A percentile compares a stretch with the other conserved stretches of the same genome.
These are phyloP conservation scores for Epizoanthus scotinus DNA, from an alignment of 92 coral and sea anemone genomes.

Conservation along the genomic window DNA sequence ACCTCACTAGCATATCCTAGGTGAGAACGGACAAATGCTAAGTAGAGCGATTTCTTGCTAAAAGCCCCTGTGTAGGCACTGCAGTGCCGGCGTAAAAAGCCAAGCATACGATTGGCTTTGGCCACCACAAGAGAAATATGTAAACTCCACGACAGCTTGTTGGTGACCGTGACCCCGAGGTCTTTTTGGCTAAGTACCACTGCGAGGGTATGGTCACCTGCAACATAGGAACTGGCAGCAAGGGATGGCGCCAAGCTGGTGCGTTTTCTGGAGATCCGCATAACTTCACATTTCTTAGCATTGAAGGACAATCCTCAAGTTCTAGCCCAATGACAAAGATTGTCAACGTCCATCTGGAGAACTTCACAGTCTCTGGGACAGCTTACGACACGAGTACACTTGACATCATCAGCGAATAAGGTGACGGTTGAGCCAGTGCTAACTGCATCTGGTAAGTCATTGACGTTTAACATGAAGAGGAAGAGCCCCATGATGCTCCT, in stretches of 20 bases:
- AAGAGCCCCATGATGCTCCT: neutral
- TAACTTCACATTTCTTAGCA: neutral
- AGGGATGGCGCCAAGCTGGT: slow-evolving; percentile 5
- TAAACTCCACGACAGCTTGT: too few relatives aligned
- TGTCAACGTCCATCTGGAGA: slow-evolving; percentile 32
- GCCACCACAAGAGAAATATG: too few relatives aligned
- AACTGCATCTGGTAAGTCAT: slow-evolving; percentile 38
- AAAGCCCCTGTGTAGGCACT: too few relatives aligned
- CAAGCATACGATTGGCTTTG: too few relatives aligned
- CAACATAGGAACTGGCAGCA: neutral
- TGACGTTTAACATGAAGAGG: too few relatives aligned
- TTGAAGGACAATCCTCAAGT: neutral
- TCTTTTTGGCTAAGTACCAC: too few relatives aligned
- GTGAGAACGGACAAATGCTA: too few relatives aligned
- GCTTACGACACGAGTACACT: slow-evolving; percentile 24
- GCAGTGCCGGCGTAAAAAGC: too few relatives aligned
- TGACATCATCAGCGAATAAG: slow-evolving; percentile 54
- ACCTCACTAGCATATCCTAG: too few relatives aligned
- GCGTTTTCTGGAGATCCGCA: slow-evolving; percentile 14
- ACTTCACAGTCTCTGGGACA: slow-evolving; percentile 5
- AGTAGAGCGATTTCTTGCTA: too few relatives aligned
- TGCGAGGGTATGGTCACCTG: too few relatives aligned
- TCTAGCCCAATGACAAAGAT: slow-evolving; percentile 19
- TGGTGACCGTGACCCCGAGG: too few relatives aligned
- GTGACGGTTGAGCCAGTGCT: slow-evolving; percentile 22